These are phyloP conservation scores for Abrostola triplasia DNA, from an alignment of 2,888 invertebrate genomes.

Conservation along the genomic window DNA sequence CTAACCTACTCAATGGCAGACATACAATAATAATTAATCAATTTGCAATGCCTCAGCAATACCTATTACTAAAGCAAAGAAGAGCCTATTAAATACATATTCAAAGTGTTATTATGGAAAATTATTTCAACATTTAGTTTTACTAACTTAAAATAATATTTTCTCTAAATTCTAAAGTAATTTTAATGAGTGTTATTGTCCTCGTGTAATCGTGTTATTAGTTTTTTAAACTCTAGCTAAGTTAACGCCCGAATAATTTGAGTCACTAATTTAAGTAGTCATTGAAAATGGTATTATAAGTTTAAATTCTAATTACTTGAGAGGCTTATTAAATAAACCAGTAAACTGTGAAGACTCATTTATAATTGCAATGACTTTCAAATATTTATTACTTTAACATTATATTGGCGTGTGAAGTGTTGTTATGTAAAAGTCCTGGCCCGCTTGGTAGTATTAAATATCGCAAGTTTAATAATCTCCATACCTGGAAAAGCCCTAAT, in stretches of 20 bases:
- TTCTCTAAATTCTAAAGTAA: constrained; percentile 19
- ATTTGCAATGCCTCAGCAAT: too few species aligned
- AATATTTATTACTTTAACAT: background rate
- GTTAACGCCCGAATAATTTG: constrained; percentile 27
- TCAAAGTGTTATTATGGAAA: too few species aligned
- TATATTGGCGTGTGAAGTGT: background rate
- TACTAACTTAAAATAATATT: constrained; percentile 8
- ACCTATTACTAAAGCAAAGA: too few species aligned
- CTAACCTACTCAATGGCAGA: too few species aligned
- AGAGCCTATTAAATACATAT: too few species aligned
- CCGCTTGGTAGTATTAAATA: too few species aligned
- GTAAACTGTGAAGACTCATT: background rate
- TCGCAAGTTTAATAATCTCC: too few species aligned
- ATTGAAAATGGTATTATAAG: constrained; percentile 6
- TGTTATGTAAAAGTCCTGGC: too few species aligned
- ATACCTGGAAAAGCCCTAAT: too few species aligned
- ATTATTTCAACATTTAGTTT: background rate
- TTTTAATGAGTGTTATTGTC: constrained; percentile 21
- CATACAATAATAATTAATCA: too few species aligned
- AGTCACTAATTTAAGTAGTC: constrained; percentile 18
- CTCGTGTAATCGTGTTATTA: constrained; percentile 10
- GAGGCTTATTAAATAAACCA: too few species aligned
- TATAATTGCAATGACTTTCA: background rate
- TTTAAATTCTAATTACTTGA: constrained; percentile 16
- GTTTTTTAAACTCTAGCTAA: constrained; percentile 17